A percentile compares a stretch with the other conserved stretches of the same genome.
These are phyloP conservation scores for Polyommatus iphigenia DNA, from an alignment of 2,888 invertebrate genomes.

Conservation along the genomic window DNA sequence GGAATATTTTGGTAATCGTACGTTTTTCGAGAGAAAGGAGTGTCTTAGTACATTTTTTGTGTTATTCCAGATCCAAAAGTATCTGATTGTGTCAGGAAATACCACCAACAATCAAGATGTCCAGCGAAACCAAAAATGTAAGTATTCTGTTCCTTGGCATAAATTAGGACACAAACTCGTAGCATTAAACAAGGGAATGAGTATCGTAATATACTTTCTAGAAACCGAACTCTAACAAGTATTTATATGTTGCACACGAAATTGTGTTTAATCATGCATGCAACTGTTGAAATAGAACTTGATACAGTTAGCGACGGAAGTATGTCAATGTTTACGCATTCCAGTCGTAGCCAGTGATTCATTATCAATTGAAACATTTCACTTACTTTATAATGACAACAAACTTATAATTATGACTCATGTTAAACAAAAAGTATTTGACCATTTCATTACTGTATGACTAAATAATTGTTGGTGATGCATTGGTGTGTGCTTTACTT, in stretches of 20 bases:
- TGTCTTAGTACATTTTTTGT: not conserved
- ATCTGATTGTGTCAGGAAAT: conserved; percentile 1
- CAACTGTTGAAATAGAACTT: conserved; percentile 50
- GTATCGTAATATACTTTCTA: not conserved
- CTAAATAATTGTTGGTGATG: not conserved
- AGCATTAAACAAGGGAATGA: not conserved
- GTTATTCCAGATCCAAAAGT: not conserved
- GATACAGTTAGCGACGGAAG: conserved; percentile 59
- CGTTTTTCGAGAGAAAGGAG: not conserved
- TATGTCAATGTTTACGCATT: conserved; percentile 59
- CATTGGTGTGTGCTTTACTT: not conserved
- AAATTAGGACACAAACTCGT: not conserved
- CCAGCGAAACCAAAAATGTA: conserved; percentile 82
- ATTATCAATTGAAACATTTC: conserved; percentile 34
- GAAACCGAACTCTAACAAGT: conserved; percentile 33
- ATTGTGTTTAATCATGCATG: conserved; percentile 41
- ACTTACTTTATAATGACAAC: conserved; percentile 14
- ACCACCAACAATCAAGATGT: conserved; percentile 62
- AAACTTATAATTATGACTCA: not conserved
- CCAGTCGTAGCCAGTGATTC: conserved; percentile 50
- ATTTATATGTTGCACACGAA: conserved; percentile 38
- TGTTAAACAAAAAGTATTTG: not conserved
- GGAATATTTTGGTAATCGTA: not conserved
- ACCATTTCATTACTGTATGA: not conserved
- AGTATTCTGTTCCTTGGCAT: conserved; percentile 49